Evolutionary conservation across 2,113 vertebrate species (phyloP).

Genomic region (Gnathonemus echidnorhynchus): DNA sequence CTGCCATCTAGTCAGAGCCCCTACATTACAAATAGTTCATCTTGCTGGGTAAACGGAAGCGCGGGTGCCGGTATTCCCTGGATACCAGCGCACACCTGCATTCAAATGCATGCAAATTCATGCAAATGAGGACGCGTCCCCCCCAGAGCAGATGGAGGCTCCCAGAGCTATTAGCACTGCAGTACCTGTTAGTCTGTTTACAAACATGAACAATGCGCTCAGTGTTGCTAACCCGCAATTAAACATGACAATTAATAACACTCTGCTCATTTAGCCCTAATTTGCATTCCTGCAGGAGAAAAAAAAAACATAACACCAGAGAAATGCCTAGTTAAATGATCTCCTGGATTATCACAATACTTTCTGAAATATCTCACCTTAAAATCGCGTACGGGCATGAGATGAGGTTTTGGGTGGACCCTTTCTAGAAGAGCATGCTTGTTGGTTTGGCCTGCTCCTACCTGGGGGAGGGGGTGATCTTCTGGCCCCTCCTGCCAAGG

Average conservation of each 20-base stretch:
- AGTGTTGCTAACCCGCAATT: conserved; percentile 60
- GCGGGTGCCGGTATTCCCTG: conserved; percentile 11
- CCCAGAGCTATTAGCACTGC: conserved; percentile 57
- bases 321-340: background rate
- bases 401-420: background rate
- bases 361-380: background rate
- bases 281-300: conserved; percentile 11
- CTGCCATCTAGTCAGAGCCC: background rate
- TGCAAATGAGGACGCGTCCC: conserved; percentile 47
- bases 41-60: conserved; percentile 45
- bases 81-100: conserved; percentile 30
- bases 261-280: conserved; percentile 19
- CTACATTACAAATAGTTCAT: background rate
- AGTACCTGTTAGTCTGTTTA: conserved; percentile 68
- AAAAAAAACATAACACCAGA: background rate
- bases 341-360: background rate
- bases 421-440: background rate
- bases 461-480: conserved; percentile 62
- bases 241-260: conserved; percentile 61
- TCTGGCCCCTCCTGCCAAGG: conserved; percentile 68
- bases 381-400: background rate
- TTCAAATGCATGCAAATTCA: conserved; percentile 60
- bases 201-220: conserved; percentile 60
- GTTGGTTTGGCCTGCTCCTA: conserved; percentile 46
- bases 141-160: conserved; percentile 59